Percentiles rank a stretch among this genome's conserved stretches.
Conservation (phyloP, 2,113 vertebrate species). For the Hydrolagus affinis region DNA sequence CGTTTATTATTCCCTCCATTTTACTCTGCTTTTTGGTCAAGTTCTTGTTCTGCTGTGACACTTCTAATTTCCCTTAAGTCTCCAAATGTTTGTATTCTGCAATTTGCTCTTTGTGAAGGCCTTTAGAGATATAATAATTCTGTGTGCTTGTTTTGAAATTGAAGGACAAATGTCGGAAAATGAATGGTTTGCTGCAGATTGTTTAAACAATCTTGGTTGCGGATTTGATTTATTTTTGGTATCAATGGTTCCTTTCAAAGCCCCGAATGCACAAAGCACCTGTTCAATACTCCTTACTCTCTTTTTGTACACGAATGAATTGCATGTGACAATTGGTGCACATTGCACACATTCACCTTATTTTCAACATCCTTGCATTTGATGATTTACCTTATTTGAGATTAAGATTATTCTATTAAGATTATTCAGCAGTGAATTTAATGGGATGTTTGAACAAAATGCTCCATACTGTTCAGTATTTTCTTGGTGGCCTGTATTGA, state of each 20-base stretch:
- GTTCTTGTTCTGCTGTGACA: neutral
- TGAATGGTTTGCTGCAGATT: neutral
- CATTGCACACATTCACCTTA: neutral
- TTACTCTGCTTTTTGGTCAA: conserved; percentile 5
- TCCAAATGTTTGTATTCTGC: neutral
- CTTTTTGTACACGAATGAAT: neutral
- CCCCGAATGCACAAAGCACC: neutral
- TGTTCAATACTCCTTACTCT: neutral
- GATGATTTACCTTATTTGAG: no score
- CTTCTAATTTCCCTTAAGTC: neutral
- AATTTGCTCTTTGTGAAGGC: neutral
- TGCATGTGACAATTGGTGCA: neutral
- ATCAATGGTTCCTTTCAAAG: neutral
- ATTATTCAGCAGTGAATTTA: neutral
- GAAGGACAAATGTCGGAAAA: neutral
- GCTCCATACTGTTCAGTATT: neutral
- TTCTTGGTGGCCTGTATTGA: neutral
- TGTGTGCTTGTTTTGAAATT: neutral
- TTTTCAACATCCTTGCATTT: no score
- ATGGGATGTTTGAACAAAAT: neutral
- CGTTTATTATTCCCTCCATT: neutral
- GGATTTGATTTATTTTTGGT: neutral
- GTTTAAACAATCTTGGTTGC: neutral
- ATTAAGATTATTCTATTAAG: neutral
- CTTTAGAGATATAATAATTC: neutral